Evolutionary conservation across 2,888 invertebrate genomes (phyloP).

Genomic region (Heliothis peltigera): DNA sequence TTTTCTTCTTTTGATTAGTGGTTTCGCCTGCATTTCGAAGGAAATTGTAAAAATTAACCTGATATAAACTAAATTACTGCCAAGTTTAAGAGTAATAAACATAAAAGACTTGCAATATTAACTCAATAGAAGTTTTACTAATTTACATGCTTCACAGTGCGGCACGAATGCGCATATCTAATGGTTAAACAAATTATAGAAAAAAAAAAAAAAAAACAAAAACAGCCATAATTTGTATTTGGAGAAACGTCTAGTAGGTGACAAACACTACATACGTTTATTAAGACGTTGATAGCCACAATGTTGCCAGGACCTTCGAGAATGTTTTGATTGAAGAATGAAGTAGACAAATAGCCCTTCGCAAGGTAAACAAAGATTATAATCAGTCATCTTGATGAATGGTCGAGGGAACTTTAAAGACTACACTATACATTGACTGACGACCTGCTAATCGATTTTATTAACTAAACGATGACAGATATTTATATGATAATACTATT

Average conservation of each 20-base stretch:
- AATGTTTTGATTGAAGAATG: conserved; percentile 31
- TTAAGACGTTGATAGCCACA: conserved; percentile 45
- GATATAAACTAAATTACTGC: too few relatives aligned
- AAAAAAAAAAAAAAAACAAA: too few relatives aligned
- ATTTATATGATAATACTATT: not conserved
- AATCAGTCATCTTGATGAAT: conserved; percentile 41
- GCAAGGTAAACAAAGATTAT: conserved; percentile 25
- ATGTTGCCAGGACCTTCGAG: conserved; percentile 43
- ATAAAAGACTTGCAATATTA: too few relatives aligned
- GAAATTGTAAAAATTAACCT: too few relatives aligned
- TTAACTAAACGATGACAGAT: conserved; percentile 8
- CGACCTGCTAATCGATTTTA: conserved; percentile 21
- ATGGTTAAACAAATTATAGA: too few relatives aligned
- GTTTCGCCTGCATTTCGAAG: too few relatives aligned
- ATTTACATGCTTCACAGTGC: too few relatives aligned
- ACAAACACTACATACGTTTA: conserved; percentile 6
- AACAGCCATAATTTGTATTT: too few relatives aligned
- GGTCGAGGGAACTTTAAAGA: conserved; percentile 12
- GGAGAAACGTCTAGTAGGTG: not conserved
- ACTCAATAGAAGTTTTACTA: too few relatives aligned
- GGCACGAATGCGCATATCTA: too few relatives aligned
- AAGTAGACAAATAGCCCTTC: conserved; percentile 39
- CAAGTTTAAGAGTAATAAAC: too few relatives aligned
- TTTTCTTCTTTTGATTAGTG: too few relatives aligned
- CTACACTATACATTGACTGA: conserved; percentile 1